Evolutionary conservation across 2,888 invertebrate genomes (phyloP).

Genomic region (Chrysotoxum bicinctum): DNA sequence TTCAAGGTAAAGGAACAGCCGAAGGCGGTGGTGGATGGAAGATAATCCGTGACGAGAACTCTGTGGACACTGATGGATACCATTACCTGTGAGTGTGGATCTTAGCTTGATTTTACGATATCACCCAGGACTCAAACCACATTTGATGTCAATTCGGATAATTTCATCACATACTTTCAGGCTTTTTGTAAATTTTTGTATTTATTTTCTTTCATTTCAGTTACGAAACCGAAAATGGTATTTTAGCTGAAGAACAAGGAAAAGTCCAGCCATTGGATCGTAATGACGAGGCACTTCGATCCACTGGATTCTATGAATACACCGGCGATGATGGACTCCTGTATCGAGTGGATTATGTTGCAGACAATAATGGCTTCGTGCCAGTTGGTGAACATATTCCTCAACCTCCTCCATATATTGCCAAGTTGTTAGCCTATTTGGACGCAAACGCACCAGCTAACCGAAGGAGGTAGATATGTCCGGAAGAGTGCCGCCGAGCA

Average conservation of each 20-base stretch:
- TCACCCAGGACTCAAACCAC: conserved; percentile 35
- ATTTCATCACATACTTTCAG: conserved; percentile 48
- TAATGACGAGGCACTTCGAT: conserved; percentile 84
- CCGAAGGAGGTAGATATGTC: conserved; percentile 24
- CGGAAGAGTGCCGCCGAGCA: not conserved
- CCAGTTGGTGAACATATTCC: conserved; percentile 80
- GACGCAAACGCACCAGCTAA: conserved; percentile 79
- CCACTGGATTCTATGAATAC: conserved; percentile 86
- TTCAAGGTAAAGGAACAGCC: conserved; percentile 77
- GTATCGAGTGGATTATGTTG: conserved; percentile 83
- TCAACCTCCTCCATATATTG: conserved; percentile 85
- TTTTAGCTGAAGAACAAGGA: conserved; percentile 83
- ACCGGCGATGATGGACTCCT: conserved; percentile 85
- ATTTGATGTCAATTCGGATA: not conserved
- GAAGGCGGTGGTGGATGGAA: conserved; percentile 82
- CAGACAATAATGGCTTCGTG: conserved; percentile 83
- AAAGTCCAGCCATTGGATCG: conserved; percentile 83
- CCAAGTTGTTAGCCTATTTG: conserved; percentile 85
- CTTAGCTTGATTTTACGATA: conserved; percentile 43
- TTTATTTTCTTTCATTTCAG: conserved; percentile 75
- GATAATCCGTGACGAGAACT: conserved; percentile 83
- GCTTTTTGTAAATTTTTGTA: conserved; percentile 2
- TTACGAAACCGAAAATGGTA: conserved; percentile 84
- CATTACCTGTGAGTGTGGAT: conserved; percentile 82
- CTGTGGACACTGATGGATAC: conserved; percentile 83